Evolutionary conservation across 2,113 vertebrate species (phyloP), one percentile per base, ranked within the genome.

Genomic region (Callionymus lyra): DNA sequence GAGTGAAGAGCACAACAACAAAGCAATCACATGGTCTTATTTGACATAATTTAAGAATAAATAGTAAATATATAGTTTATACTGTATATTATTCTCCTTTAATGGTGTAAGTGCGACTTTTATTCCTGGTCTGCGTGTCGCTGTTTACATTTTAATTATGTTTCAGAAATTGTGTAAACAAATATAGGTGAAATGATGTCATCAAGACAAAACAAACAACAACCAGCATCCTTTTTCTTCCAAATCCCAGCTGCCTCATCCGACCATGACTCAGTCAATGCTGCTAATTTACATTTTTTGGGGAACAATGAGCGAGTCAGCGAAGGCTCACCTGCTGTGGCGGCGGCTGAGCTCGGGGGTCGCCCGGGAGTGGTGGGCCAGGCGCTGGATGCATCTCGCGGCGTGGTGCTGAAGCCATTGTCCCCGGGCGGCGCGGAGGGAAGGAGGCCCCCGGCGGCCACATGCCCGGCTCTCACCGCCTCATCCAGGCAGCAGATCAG

Each of bases 371-470:
- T 16, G 18, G 35, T 48, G 15, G 62, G 15, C 1, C 41, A 44
- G 27, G 52, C 13, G 37, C 16, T 2, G 54, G 16, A 11, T 41
- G n/a, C n/a, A n/a, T n/a, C n/a, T n/a, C n/a, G n/a, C n/a, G 19
- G 39, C 43, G 50, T 42, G 38, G 32, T 38, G 31, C 38, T 3
- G 53, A 47, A 45, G 58, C 63, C 74, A 81, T 76, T 68, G 63
- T 80, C 69, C 59, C 52, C 66, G 51, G 54, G 34, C n/a, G 53
- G 13, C 12, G 49, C 32, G 37, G 57, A 54, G 39, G 41, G 40
- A 38, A 60, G 71, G 63, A n/a, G n/a, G n/a, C n/a, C n/a, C n/a
- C 63, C 68, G 48, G 74, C 71, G 70, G 67, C 77, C 65, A 73
- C 70, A 34, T 50, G 55, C 58, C 44, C 51, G 27, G 56, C 72